These are phyloP conservation scores for Nomada lathburiana DNA, from an alignment of 2,888 invertebrate species.

Conservation along the genomic window DNA sequence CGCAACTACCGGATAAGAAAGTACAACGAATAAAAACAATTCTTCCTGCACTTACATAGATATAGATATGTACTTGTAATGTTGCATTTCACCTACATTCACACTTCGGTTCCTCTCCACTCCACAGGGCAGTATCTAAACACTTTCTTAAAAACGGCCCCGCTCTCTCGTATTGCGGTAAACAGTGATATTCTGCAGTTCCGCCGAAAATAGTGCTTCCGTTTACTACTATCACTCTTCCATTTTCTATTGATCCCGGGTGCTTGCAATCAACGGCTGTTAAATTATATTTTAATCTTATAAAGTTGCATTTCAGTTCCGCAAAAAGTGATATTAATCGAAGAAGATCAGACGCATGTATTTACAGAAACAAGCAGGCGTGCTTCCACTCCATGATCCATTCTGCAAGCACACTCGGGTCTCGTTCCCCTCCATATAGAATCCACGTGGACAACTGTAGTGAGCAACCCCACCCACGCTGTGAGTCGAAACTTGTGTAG, in stretches of 20 bases:
- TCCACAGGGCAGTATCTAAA: slow-evolving; percentile 93
- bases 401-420: slow-evolving; percentile 91
- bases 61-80: no score
- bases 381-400: slow-evolving; percentile 93
- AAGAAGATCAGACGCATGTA: background rate
- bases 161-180: slow-evolving; percentile 92
- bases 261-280: slow-evolving; percentile 94
- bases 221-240: slow-evolving; percentile 94
- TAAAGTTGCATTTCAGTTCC: background rate
- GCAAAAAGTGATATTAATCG: background rate
- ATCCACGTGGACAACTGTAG: slow-evolving; percentile 93
- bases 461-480: slow-evolving; percentile 92
- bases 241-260: slow-evolving; percentile 92
- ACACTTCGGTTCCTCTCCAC: slow-evolving; percentile 94
- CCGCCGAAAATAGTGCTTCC: slow-evolving; percentile 93
- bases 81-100: slow-evolving; percentile 85
- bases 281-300: slow-evolving; percentile 62
- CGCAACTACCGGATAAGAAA: slow-evolving; percentile 69
- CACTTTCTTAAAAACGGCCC: slow-evolving; percentile 94
- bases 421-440: slow-evolving; percentile 91
- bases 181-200: slow-evolving; percentile 95
- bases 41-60: background rate
- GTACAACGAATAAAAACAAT: background rate
- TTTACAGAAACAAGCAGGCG: slow-evolving; percentile 93
- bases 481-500: slow-evolving; percentile 87